These are phyloP conservation scores for Platyura marginata DNA, from an alignment of 1,140 invertebrate genomes.

Conservation along the genomic window DNA sequence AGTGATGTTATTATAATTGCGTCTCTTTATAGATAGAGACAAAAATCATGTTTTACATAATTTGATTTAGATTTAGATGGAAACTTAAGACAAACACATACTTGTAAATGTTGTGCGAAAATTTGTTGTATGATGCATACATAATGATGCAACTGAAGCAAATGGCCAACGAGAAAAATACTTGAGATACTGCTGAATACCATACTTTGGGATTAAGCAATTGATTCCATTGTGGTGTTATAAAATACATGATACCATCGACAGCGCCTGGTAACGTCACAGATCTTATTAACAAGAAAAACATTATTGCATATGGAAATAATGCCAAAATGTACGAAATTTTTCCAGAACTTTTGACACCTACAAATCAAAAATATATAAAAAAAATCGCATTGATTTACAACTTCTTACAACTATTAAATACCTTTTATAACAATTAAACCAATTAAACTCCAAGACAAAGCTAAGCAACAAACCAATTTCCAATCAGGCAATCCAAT, in stretches of 20 bases:
- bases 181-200: conserved; percentile 70
- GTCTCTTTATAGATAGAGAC: conserved; percentile 36
- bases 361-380: conserved; percentile 13
- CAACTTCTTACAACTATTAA: neutral
- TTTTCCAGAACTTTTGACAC: conserved; percentile 61
- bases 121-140: conserved; percentile 70
- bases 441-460: conserved; percentile 62
- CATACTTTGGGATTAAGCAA: conserved; percentile 51
- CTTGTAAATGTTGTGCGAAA: conserved; percentile 64
- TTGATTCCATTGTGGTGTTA: conserved; percentile 49
- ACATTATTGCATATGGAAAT: conserved; percentile 72
- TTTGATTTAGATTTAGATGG: neutral
- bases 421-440: conserved; percentile 56
- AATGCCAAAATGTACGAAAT: conserved; percentile 68
- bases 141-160: conserved; percentile 66
- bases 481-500: conserved; percentile 55
- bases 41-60: conserved; percentile 8
- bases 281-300: conserved; percentile 49
- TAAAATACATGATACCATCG: conserved; percentile 58
- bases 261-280: conserved; percentile 54
- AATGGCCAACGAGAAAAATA: conserved; percentile 68
- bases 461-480: conserved; percentile 52
- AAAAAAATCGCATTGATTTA: neutral
- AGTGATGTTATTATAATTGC: conserved; percentile 55
- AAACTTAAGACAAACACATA: conserved; percentile 18